phyloP scores from a whole-genome alignment of 2,797 vertebrate species.

The Mycteria americana region DNA sequence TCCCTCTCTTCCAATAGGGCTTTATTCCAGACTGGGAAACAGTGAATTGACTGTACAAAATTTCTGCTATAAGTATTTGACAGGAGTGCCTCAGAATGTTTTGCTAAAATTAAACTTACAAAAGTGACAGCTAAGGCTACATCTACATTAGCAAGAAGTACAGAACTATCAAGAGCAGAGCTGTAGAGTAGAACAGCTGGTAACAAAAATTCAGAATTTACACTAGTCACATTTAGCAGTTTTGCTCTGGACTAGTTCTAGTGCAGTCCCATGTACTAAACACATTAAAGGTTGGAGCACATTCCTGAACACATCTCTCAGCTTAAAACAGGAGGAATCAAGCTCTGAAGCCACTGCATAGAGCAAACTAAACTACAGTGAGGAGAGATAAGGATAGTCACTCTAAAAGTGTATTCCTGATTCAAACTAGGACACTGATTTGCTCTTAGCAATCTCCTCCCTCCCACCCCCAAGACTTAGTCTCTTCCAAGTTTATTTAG shows the following conservation, averaged over 20 bases:
- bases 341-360: background rate
- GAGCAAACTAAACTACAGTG: background rate
- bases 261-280: background rate
- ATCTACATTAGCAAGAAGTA: background rate
- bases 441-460: background rate
- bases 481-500: background rate
- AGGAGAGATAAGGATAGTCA: background rate
- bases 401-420: background rate
- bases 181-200: background rate
- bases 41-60: background rate
- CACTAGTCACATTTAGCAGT: background rate
- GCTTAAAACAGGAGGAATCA: background rate
- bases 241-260: background rate
- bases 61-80: slow-evolving; percentile 5
- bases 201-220: background rate
- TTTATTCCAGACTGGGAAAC: background rate
- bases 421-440: background rate
- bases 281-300: background rate
- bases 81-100: background rate
- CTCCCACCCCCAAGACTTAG: background rate
- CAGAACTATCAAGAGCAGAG: background rate
- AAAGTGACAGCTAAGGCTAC: background rate
- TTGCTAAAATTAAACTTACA: background rate
- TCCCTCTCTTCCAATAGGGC: background rate
- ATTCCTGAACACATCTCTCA: background rate